Evolutionary conservation across 2,888 invertebrate species (phyloP).

Genomic region (Scaeva pyrastri): DNA sequence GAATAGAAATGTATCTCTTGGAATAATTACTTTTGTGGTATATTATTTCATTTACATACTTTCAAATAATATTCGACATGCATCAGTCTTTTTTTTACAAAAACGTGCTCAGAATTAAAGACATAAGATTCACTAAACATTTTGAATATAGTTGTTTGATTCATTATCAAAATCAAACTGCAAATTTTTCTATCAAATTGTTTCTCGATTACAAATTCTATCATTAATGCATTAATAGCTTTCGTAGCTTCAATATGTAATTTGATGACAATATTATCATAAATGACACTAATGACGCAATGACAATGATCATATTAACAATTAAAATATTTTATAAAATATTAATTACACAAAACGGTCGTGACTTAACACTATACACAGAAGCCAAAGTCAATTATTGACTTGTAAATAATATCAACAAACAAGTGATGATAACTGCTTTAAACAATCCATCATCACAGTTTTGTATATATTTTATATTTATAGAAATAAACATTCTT

Average conservation of each 20-base stretch:
- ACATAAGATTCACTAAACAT: too few species aligned
- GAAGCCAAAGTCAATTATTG: background rate
- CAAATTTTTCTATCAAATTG: background rate
- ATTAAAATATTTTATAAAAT: background rate
- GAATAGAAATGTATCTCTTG: too few species aligned
- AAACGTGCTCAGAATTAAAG: too few species aligned
- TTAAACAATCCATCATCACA: conserved; percentile 5
- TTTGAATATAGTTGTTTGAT: too few species aligned
- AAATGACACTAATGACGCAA: conserved; percentile 10
- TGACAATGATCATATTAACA: background rate
- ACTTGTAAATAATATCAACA: conserved; percentile 36
- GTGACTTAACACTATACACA: background rate
- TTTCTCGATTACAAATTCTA: background rate
- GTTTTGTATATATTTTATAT: conserved; percentile 13
- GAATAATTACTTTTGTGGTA: too few species aligned
- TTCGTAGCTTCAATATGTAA: background rate
- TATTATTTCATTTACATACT: too few species aligned
- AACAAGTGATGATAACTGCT: background rate
- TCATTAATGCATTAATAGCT: too few species aligned
- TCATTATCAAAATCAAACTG: too few species aligned
- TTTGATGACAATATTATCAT: background rate
- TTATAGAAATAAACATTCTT: conserved; percentile 43
- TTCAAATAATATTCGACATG: too few species aligned
- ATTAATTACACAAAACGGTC: too few species aligned
- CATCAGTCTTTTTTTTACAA: too few species aligned